Evolutionary conservation across 64 coral and sea anemone species (phyloP).

Genomic region (Stichodactyla helianthus): DNA sequence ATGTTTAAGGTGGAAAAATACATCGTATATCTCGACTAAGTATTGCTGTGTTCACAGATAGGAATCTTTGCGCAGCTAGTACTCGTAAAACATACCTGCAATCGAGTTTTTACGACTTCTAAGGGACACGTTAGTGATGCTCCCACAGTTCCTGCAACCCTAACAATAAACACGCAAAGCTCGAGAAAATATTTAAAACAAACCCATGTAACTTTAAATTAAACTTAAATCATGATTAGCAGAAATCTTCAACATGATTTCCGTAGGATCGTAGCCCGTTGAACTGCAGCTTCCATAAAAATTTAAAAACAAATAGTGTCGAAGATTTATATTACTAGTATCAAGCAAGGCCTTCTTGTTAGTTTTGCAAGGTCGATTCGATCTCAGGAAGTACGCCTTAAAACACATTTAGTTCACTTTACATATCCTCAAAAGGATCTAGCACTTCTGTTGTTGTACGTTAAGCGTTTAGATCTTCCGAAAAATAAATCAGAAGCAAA

Average conservation of each 20-base stretch:
- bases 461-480: background rate
- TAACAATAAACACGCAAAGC: constrained; percentile 21
- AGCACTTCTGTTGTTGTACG: no score
- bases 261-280: background rate
- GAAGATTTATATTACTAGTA: background rate
- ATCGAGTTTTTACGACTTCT: constrained; percentile 94
- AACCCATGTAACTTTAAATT: no score
- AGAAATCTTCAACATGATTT: background rate
- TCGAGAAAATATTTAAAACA: background rate
- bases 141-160: constrained; percentile 88
- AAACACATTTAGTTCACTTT: background rate
- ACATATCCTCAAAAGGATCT: background rate
- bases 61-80: background rate
- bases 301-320: background rate
- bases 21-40: background rate
- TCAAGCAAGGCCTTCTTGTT: background rate
- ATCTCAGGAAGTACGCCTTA: background rate
- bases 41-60: background rate
- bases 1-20: background rate
- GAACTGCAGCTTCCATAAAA: background rate
- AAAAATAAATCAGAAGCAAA: background rate
- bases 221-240: no score
- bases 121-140: constrained; percentile 87
- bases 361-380: no score
- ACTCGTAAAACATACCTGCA: constrained; percentile 62